These are phyloP conservation scores for Synchiropus splendidus DNA, from an alignment of 2,113 vertebrate genomes.

Conservation along the genomic window DNA sequence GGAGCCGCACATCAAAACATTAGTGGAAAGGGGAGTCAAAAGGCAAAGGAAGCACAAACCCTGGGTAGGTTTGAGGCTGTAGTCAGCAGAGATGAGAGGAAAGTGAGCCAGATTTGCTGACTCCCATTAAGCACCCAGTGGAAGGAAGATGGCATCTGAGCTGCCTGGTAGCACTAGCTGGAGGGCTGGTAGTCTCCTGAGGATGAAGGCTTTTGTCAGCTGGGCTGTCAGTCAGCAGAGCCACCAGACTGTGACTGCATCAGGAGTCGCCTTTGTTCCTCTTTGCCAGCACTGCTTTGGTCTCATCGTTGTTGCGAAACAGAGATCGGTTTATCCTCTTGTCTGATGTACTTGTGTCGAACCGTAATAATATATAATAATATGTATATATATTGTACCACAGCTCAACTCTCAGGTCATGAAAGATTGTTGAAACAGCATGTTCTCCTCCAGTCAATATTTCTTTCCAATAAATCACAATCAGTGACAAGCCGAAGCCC, in stretches of 20 bases:
- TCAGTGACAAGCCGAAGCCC: too few relatives aligned
- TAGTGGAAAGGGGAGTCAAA: background rate
- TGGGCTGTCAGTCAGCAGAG: conserved; percentile 46
- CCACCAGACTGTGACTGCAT: conserved; percentile 39
- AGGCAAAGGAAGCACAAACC: conserved; percentile 21
- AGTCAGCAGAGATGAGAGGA: conserved; percentile 25
- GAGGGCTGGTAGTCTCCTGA: conserved; percentile 38
- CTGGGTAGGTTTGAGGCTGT: conserved; percentile 19
- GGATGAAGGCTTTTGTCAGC: conserved; percentile 30
- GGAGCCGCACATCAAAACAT: background rate
- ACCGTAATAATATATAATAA: too few relatives aligned
- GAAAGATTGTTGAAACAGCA: too few relatives aligned
- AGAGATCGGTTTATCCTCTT: too few relatives aligned
- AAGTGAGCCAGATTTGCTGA: conserved; percentile 30
- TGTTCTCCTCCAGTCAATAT: too few relatives aligned
- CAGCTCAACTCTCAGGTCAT: too few relatives aligned
- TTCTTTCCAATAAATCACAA: too few relatives aligned
- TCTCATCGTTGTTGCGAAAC: background rate
- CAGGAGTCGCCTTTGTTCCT: conserved; percentile 10
- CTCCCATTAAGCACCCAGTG: conserved; percentile 36
- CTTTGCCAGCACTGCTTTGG: conserved; percentile 10
- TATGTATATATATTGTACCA: too few relatives aligned
- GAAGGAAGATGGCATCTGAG: conserved; percentile 27
- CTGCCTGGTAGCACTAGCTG: conserved; percentile 45
- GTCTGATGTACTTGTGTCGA: too few relatives aligned